Conservation (phyloP, 2,797 vertebrate genomes). For the Graptemys geographica region DNA sequence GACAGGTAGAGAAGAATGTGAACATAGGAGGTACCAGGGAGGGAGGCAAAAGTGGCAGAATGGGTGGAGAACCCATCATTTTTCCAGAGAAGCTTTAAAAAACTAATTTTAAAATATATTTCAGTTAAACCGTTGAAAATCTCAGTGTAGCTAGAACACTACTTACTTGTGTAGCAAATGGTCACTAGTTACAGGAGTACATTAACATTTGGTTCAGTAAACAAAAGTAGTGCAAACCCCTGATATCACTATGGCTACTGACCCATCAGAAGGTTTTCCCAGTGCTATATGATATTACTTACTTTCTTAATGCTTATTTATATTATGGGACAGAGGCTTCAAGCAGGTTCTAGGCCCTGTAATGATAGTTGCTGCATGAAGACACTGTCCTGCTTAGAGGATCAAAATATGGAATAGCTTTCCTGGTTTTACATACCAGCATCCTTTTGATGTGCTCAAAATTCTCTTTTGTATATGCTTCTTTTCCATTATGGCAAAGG, state of each 20-base stretch:
- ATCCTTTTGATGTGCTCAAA: neutral
- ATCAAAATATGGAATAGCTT: neutral
- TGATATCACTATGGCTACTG: neutral
- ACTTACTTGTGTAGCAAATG: neutral
- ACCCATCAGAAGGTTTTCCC: neutral
- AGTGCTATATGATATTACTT: neutral
- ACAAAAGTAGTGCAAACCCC: too few species aligned
- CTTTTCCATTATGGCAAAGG: neutral
- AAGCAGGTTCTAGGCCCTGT: neutral
- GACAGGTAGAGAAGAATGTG: neutral
- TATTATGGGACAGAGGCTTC: neutral
- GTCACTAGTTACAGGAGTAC: neutral
- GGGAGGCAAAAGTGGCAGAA: neutral
- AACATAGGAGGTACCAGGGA: neutral
- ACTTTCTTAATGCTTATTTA: neutral
- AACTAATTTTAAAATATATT: neutral
- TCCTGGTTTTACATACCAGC: accelerated
- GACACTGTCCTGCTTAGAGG: neutral
- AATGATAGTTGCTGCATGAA: neutral
- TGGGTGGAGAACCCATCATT: neutral
- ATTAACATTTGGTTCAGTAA: too few species aligned
- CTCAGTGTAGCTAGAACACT: neutral
- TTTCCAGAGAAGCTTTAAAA: neutral
- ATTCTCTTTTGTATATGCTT: neutral
- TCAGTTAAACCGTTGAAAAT: neutral